These are phyloP conservation scores for Thereva nobilitata DNA, from an alignment of 2,888 invertebrate genomes.

Conservation along the genomic window DNA sequence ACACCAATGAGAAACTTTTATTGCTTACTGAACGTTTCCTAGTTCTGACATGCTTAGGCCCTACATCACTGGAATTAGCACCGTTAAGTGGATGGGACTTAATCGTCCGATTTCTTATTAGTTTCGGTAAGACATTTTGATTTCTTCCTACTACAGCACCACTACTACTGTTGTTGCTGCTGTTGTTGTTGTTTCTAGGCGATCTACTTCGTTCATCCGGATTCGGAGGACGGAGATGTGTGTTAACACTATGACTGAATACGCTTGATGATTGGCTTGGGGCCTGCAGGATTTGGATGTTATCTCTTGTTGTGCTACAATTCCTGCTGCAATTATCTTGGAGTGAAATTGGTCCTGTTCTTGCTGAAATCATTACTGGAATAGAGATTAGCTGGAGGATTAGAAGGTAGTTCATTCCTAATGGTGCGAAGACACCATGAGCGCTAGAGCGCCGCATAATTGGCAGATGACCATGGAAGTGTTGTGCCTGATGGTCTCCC, in stretches of 20 bases:
- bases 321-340: background rate
- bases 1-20: conserved; percentile 39
- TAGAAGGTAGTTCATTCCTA: conserved; percentile 24
- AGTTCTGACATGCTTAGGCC: conserved; percentile 22
- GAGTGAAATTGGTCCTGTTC: background rate
- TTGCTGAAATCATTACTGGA: conserved; percentile 17
- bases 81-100: background rate
- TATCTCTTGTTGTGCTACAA: background rate
- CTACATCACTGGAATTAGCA: conserved; percentile 8
- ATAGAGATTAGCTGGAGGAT: conserved; percentile 17
- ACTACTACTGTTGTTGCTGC: too few relatives aligned
- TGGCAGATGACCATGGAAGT: conserved; percentile 23
- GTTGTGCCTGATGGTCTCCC: conserved; percentile 2
- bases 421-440: conserved; percentile 4
- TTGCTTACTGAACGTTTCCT: conserved; percentile 34
- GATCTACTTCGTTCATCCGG: conserved; percentile 4
- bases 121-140: conserved; percentile 15
- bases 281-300: background rate
- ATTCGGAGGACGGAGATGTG: conserved; percentile 33
- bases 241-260: conserved; percentile 34
- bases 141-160: too few relatives aligned
- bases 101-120: conserved; percentile 18
- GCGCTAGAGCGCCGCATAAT: conserved; percentile 18
- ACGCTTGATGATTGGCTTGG: background rate
- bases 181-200: background rate